Conservation (phyloP, 1,140 invertebrate genomes). For the Drosophila bipectinata region DNA sequence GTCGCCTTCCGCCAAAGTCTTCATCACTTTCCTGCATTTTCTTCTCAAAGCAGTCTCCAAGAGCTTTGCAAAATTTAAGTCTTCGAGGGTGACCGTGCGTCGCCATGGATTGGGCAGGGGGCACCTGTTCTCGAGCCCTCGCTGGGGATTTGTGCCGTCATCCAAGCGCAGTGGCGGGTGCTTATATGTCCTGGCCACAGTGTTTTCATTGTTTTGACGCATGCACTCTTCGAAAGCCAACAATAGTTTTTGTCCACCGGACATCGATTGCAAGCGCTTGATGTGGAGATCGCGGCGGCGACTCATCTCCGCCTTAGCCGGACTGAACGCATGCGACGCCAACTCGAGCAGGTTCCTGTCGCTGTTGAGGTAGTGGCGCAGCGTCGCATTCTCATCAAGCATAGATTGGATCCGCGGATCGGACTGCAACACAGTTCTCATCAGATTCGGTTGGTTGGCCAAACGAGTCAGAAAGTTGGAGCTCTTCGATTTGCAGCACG, state of each 20-base stretch:
- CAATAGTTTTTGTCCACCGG: slow-evolving; percentile 37
- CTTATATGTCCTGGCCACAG: slow-evolving; percentile 45
- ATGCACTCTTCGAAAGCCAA: slow-evolving; percentile 15
- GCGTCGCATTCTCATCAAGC: slow-evolving; percentile 32
- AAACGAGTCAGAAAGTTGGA: slow-evolving; percentile 9
- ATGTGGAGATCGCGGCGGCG: slow-evolving; percentile 51
- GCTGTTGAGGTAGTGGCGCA: slow-evolving; percentile 54
- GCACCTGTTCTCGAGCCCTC: slow-evolving; percentile 49
- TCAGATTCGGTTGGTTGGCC: slow-evolving; percentile 14
- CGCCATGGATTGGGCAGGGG: slow-evolving; percentile 67
- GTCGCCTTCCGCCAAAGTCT: neutral
- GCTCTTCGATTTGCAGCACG: neutral
- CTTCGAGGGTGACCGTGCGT: neutral
- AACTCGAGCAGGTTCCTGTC: slow-evolving; percentile 56
- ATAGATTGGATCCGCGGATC: slow-evolving; percentile 32
- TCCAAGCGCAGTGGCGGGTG: neutral
- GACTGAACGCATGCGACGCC: slow-evolving; percentile 22
- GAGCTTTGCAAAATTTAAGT: neutral
- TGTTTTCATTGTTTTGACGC: slow-evolving; percentile 47
- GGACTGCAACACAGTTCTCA: slow-evolving; percentile 33
- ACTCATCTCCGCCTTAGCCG: slow-evolving; percentile 50
- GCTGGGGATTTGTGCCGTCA: slow-evolving; percentile 38
- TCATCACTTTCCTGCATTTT: slow-evolving; percentile 18
- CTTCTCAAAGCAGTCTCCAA: neutral
- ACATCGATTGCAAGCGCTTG: slow-evolving; percentile 51